Percentiles rank a stretch among this genome's conserved stretches.
Conservation (phyloP, 2,113 vertebrate genomes). For the Zeus faber region DNA sequence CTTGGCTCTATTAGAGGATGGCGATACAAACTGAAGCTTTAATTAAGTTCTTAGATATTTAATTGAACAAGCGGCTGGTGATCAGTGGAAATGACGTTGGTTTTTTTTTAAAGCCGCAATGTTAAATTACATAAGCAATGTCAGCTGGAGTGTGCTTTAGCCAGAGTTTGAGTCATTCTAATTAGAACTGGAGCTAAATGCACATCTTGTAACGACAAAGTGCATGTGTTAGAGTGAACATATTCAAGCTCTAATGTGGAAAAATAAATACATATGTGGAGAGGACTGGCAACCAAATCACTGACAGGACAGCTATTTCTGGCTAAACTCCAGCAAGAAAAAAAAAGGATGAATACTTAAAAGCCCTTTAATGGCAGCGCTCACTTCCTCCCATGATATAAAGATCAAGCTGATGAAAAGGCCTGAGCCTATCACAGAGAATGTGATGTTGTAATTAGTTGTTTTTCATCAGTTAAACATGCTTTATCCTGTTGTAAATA, state of each 20-base stretch:
- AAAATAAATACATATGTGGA: conserved; percentile 47
- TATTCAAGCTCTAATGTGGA: conserved; percentile 32
- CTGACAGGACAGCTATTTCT: too few relatives aligned
- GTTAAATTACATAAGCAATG: conserved; percentile 63
- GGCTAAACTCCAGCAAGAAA: too few relatives aligned
- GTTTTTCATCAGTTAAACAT: too few relatives aligned
- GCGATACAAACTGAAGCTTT: conserved; percentile 54
- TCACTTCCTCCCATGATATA: too few relatives aligned
- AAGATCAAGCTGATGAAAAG: too few relatives aligned
- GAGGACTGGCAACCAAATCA: conserved; percentile 46
- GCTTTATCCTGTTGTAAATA: too few relatives aligned
- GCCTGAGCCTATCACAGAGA: too few relatives aligned
- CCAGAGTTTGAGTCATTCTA: conserved; percentile 44
- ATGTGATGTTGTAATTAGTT: too few relatives aligned
- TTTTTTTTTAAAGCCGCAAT: conserved; percentile 59
- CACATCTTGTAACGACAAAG: conserved; percentile 54
- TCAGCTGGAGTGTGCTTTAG: conserved; percentile 55
- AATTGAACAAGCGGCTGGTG: conserved; percentile 65
- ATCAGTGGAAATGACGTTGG: conserved; percentile 58
- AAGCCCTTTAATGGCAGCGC: too few relatives aligned
- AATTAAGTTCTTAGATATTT: conserved; percentile 67
- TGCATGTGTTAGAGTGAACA: conserved; percentile 28
- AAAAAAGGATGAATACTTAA: too few relatives aligned
- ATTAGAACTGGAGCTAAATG: conserved; percentile 54
- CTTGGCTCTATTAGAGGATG: conserved; percentile 40